A percentile compares a stretch with the other conserved stretches of the same genome.
These are phyloP conservation scores for Volucella zonaria DNA, from an alignment of 2,888 invertebrate species.

Conservation along the genomic window DNA sequence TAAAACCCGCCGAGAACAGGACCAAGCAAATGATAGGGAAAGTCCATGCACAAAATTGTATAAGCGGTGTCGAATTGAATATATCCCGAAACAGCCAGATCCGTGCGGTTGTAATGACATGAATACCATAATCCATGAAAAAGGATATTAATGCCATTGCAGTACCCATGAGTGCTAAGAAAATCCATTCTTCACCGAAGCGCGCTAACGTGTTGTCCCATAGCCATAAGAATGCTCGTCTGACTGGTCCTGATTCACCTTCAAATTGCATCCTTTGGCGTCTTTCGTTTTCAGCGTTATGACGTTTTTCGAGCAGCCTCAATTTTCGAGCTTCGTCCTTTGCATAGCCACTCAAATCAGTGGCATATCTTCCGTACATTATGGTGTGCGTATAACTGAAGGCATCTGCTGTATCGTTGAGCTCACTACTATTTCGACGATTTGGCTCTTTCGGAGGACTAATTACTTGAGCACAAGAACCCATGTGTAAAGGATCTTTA, in stretches of 20 bases:
- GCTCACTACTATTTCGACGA: conserved; percentile 20
- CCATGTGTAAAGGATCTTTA: conserved; percentile 32
- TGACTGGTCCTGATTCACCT: conserved; percentile 82
- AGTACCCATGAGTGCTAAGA: conserved; percentile 94
- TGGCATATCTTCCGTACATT: conserved; percentile 85
- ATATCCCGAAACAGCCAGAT: conserved; percentile 96
- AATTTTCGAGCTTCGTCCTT: conserved; percentile 94
- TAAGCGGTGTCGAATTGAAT: conserved; percentile 88
- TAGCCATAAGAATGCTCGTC: conserved; percentile 85
- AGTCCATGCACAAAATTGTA: conserved; percentile 97
- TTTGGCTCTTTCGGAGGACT: conserved; percentile 8
- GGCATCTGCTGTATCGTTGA: conserved; percentile 77
- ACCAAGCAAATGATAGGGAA: conserved; percentile 94
- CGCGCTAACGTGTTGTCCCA: conserved; percentile 94
- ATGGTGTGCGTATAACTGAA: conserved; percentile 80
- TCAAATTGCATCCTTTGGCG: conserved; percentile 85
- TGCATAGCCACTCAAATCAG: conserved; percentile 96
- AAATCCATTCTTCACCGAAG: conserved; percentile 98
- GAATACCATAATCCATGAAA: conserved; percentile 95
- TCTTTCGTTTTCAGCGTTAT: conserved; percentile 88
- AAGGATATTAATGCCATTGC: conserved; percentile 97
- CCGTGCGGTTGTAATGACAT: conserved; percentile 94
- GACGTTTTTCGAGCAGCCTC: conserved; percentile 87
- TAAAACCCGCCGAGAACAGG: conserved; percentile 98
- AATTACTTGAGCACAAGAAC: conserved; percentile 20